Evolutionary conservation across 2,797 vertebrate species (phyloP).

Genomic region (Falco rusticolus): DNA sequence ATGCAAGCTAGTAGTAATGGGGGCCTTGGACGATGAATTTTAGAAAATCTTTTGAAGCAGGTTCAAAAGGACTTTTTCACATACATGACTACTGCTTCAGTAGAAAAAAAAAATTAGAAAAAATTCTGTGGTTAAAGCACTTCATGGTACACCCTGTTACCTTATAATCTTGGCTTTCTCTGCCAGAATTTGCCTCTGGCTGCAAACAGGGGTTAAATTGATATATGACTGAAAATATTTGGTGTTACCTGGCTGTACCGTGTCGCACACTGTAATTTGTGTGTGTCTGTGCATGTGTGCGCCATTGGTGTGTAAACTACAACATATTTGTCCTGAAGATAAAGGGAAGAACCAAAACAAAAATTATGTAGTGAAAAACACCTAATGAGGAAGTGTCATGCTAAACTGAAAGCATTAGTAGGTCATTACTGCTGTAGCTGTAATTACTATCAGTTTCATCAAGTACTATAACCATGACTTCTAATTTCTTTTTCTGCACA

Average conservation of each 20-base stretch:
- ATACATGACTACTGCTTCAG: not conserved
- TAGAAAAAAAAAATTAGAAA: not conserved
- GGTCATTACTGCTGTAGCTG: slow-evolving; percentile 15
- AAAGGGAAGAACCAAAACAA: not conserved
- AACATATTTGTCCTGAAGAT: not conserved
- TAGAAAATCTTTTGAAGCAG: not conserved
- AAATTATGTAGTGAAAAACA: not conserved
- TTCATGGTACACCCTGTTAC: fast-evolving
- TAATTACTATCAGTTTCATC: slow-evolving; percentile 36
- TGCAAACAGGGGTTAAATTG: not conserved
- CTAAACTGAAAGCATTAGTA: not conserved
- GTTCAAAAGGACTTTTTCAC: not conserved
- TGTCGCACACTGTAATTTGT: not conserved
- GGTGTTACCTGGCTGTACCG: not conserved
- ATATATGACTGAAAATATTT: not conserved
- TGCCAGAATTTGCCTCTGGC: not conserved
- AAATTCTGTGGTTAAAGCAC: not conserved
- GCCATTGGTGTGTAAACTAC: not conserved
- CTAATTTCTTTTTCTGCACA: slow-evolving; percentile 40
- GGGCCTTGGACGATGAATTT: not conserved
- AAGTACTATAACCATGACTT: slow-evolving; percentile 16
- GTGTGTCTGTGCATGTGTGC: not conserved
- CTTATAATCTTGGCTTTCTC: not conserved
- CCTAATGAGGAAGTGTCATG: slow-evolving; percentile 9
- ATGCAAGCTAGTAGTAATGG: not conserved